Evolutionary conservation across 2,888 invertebrate genomes (phyloP), one percentile per base, ranked within the genome.

Genomic region (Noctua comes): DNA sequence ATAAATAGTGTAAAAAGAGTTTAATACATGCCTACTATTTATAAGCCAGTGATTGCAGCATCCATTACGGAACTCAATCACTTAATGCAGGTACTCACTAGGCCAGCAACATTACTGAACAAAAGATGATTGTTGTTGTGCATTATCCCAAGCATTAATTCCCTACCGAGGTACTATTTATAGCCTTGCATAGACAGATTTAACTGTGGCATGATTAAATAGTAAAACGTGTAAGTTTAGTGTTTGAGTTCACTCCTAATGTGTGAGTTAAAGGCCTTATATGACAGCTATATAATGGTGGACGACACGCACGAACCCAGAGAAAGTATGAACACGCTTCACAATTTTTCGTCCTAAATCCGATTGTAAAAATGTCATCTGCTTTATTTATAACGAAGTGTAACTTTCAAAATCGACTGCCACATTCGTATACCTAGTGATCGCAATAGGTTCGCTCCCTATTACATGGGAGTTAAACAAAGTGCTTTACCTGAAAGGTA

Each of bases 41-140:
- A n/a, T 16, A 59, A 59, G 59, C 59, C 27, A 40, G 40, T n/a
- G 65, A n/a, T 16, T 40, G 65, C 65, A 40, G 65, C 40, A 65
- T 65, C 40, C 65, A n/a, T 24, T 40, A n/a, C 7, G 65, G 40
- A 40, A 16, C 65, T 65, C 65, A 65, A 43, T 65, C 65, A 65
- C 40, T 16, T 40, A 65, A 40, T 65, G 65, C n/a, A 13, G 13
- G 7, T 16, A 65, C 13, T 65, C 40, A 65, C 65, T 40, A 40
- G 7, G 40, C 7, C 6, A n/a, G n/a, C 40, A 40, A 40, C 65
- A 2, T 40, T 13, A 7, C 40, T 2, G 16, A 65, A 65, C 65
- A 65, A 65, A 65, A 65, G 65, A 65, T 40, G 8, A 65, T 40
- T 65, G n/a, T n/a, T 65, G 65, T 16, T 65, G 24, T 40, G 40